phyloP scores from a whole-genome alignment of 1,140 invertebrate species.

The Atta texana region DNA sequence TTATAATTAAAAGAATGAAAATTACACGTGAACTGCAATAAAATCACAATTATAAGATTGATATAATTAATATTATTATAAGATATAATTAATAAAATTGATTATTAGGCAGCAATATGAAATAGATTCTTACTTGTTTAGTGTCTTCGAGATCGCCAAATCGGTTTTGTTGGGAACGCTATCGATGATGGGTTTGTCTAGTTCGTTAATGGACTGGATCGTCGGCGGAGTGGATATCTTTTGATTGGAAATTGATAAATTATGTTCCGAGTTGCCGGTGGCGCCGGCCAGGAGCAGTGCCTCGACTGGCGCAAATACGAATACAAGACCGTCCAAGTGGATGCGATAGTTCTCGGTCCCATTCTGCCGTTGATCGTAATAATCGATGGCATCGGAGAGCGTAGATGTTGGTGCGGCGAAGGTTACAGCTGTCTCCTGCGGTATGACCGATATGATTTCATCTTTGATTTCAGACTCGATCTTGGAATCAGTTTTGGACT shows the following conservation, averaged over 20 bases:
- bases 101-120: background rate
- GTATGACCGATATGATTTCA: constrained; percentile 28
- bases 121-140: constrained; percentile 41
- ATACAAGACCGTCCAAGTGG: constrained; percentile 88
- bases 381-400: constrained; percentile 67
- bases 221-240: background rate
- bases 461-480: background rate
- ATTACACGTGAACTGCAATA: constrained; percentile 20
- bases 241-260: constrained; percentile 55
- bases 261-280: constrained; percentile 63
- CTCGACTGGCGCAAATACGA: constrained; percentile 89
- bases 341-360: constrained; percentile 90
- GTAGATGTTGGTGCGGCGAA: background rate
- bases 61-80: background rate
- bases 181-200: background rate
- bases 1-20: constrained; percentile 34
- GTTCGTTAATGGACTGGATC: background rate
- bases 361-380: constrained; percentile 90
- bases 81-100: constrained; percentile 4
- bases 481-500: constrained; percentile 12
- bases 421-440: constrained; percentile 31
- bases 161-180: constrained; percentile 45
- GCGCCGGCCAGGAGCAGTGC: constrained; percentile 81
- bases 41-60: background rate
- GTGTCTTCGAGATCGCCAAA: constrained; percentile 31